These are phyloP conservation scores for Scaptomyza caliginosa DNA, from an alignment of 2,888 invertebrate species.

Conservation along the genomic window DNA sequence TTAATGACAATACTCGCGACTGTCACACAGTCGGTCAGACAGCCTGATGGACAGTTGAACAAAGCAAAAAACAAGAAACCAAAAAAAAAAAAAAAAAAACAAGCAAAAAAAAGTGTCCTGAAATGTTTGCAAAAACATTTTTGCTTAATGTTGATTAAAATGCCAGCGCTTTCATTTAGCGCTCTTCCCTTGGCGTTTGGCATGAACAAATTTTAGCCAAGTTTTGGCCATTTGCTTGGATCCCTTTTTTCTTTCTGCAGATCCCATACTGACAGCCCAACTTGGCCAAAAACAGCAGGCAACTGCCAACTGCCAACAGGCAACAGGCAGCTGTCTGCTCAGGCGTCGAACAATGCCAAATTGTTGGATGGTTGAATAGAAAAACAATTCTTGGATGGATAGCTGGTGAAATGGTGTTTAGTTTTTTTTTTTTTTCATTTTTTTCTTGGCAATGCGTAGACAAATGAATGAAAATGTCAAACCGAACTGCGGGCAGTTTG, in stretches of 20 bases:
- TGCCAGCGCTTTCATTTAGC: conserved; percentile 69
- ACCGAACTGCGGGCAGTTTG: conserved; percentile 48
- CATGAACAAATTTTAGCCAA: conserved; percentile 76
- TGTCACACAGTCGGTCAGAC: conserved; percentile 37
- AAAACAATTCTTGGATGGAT: conserved; percentile 58
- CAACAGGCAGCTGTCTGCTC: conserved; percentile 59
- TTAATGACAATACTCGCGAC: conserved; percentile 67
- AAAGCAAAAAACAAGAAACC: conserved; percentile 6
- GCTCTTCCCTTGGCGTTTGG: conserved; percentile 48
- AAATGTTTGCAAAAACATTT: conserved; percentile 77
- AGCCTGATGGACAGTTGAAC: conserved; percentile 49
- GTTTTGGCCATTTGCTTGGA: conserved; percentile 66
- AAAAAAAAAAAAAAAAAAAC: conserved; percentile 11
- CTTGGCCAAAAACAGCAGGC: conserved; percentile 69
- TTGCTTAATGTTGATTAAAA: conserved; percentile 79
- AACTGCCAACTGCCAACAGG: conserved; percentile 57
- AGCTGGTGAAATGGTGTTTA: conserved; percentile 49
- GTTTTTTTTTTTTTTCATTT: conserved; percentile 32
- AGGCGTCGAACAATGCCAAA: conserved; percentile 55
- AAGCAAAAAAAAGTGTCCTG: no score
- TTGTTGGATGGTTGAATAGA: conserved; percentile 49
- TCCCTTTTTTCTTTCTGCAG: conserved; percentile 7
- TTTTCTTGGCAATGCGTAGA: conserved; percentile 58
- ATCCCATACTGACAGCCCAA: conserved; percentile 68
- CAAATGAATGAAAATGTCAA: conserved; percentile 80